Base-by-base conservation (phyloP, 35 echinoderm and acorn worm genomes). In the Apostichopus californicus region DNA sequence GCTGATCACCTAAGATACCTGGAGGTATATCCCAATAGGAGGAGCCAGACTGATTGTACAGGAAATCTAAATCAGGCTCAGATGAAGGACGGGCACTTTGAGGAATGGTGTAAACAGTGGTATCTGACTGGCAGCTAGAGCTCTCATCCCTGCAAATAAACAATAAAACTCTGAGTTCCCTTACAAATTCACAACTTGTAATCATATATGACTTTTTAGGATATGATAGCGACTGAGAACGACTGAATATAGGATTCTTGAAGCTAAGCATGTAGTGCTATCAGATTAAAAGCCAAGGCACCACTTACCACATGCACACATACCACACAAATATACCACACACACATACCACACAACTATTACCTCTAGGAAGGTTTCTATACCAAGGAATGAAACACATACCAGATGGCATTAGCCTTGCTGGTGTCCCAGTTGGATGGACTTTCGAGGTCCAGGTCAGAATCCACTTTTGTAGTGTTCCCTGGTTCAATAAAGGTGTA, bases 101-200 rank as follows among this genome's bases (percentile, higher is more conserved):
- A 78, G 95, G 78, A 56, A 94, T 60, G 1, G 95, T 92, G 61
- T 94, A 94, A 55, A 96, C 95, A 63, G 95, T 96, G 28, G 95
- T 94, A 90, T 96, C 95, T 12, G 95, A 96, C 56, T 96, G 93
- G 86, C 93, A 97, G 79, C 96, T 97, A 22, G 96, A 95, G 56
- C 78, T 91, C 66, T 95, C 93, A 61, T 95, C 94, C 94, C 93
- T 97, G 83, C 9, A 63, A 20, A 87, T 5, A 86, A 12, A 82
- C 71, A 75, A 75, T 75, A 3, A 75, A 2, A 46, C 34, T 46
- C 34, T 3, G 34, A 46, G 34, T 46, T 46, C 34, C 34, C 34
- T 46, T 46, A 46, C 34, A 46, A 46, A 46, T 46, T 46, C 34
- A 46, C 34, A 75, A n/a, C 3, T 18, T 7, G 21, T 7, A 55